Conservation (phyloP, 1,140 invertebrate genomes). For the Orchestia grillus region DNA sequence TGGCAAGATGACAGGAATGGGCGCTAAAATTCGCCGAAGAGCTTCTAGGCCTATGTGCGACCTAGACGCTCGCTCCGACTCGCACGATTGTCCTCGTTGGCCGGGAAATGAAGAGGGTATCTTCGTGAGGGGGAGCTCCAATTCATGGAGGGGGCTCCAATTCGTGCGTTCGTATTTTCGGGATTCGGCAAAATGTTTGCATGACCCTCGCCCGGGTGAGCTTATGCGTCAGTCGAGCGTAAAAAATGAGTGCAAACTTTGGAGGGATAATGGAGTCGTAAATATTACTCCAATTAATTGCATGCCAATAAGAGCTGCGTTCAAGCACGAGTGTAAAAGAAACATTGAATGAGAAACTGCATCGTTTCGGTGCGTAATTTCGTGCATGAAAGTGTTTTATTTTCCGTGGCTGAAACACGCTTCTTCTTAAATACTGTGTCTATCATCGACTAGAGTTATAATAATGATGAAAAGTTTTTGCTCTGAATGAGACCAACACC, state of each 20-base stretch:
- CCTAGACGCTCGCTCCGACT: background rate
- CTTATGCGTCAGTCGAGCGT: too few relatives aligned
- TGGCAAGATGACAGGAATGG: conserved; percentile 47
- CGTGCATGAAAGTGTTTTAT: background rate
- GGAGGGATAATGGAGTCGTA: background rate
- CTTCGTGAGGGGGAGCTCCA: background rate
- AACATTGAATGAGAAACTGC: background rate
- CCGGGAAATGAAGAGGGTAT: background rate
- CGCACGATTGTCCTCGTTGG: background rate
- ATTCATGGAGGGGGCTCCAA: background rate
- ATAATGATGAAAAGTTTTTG: too few relatives aligned
- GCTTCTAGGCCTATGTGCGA: background rate
- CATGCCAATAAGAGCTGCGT: background rate
- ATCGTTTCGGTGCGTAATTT: background rate
- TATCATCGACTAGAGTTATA: background rate
- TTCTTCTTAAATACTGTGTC: background rate
- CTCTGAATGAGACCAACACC: too few relatives aligned
- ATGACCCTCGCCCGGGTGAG: too few relatives aligned
- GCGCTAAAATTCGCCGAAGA: conserved; percentile 36
- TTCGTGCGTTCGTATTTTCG: background rate
- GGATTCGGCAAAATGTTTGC: background rate
- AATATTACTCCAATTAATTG: background rate
- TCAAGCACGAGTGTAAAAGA: background rate
- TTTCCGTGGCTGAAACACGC: too few relatives aligned
- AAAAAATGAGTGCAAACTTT: background rate